Conservation (phyloP, 2,113 vertebrate genomes). For the Calcarius ornatus region DNA sequence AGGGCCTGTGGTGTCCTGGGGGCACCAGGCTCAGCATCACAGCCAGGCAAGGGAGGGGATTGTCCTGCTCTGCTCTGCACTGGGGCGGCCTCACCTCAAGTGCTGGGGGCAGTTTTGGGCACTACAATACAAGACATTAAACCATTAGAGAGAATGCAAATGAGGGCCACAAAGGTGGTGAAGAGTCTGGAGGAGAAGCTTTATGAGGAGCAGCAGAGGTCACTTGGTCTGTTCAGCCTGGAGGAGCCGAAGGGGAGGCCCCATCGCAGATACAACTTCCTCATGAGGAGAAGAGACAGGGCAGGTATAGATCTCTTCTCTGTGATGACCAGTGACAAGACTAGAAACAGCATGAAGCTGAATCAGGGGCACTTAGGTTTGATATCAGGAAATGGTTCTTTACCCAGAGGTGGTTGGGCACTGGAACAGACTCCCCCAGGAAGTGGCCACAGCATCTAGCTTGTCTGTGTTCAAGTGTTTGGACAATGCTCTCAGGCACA, state of each 20-base stretch:
- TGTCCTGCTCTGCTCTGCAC: rapidly evolving
- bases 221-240: neutral
- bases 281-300: rapidly evolving
- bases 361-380: neutral
- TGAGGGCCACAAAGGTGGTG: neutral
- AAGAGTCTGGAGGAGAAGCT: neutral
- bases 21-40: rapidly evolving
- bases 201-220: neutral
- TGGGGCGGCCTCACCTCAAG: rapidly evolving
- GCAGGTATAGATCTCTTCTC: too few relatives aligned
- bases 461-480: neutral
- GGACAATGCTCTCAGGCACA: neutral
- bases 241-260: neutral
- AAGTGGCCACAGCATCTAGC: neutral
- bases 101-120: neutral
- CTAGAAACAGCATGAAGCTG: neutral
- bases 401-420: neutral
- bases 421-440: neutral
- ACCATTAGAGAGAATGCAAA: neutral
- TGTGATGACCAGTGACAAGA: neutral
- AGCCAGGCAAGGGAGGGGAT: rapidly evolving
- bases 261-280: neutral
- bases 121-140: neutral
- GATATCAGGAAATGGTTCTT: neutral
- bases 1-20: rapidly evolving